These are phyloP conservation scores for Hoplodrina ambigua DNA, from an alignment of 2,888 invertebrate species.

Conservation along the genomic window DNA sequence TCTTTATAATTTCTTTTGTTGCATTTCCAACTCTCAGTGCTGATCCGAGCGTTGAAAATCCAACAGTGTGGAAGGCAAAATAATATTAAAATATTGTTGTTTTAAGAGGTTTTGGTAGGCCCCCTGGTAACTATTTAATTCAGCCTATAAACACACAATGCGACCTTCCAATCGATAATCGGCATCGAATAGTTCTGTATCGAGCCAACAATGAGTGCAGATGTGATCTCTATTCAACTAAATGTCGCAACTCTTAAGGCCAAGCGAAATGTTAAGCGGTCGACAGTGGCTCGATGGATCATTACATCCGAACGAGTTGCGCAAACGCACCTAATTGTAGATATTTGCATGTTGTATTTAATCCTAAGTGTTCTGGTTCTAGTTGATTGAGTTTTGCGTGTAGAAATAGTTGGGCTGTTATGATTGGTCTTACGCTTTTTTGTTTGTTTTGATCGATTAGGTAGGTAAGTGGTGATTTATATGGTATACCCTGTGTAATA, in stretches of 20 bases:
- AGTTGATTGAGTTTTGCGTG: constrained; percentile 54
- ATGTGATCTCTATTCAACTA: constrained; percentile 66
- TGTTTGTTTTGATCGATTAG: constrained; percentile 1
- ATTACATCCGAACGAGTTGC: constrained; percentile 70
- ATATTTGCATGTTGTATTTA: constrained; percentile 64
- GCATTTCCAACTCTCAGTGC: no score
- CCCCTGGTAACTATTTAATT: no score
- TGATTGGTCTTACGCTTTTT: constrained; percentile 15
- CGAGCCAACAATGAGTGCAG: constrained; percentile 65
- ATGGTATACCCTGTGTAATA: background rate
- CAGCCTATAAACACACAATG: background rate
- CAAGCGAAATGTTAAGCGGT: constrained; percentile 86
- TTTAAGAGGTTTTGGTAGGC: no score
- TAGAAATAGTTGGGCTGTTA: constrained; percentile 37
- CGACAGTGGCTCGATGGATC: constrained; percentile 76
- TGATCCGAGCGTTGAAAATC: no score
- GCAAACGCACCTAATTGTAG: constrained; percentile 67
- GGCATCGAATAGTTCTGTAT: constrained; percentile 29
- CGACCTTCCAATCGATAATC: constrained; percentile 47
- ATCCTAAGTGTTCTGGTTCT: constrained; percentile 64
- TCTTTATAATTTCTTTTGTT: no score
- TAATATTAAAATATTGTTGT: no score
- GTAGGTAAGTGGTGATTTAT: background rate
- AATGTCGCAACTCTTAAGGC: constrained; percentile 82
- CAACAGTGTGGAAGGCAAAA: no score